These are phyloP conservation scores for Cryptomyrus ogoouensis DNA, from an alignment of 2,113 vertebrate genomes.

Conservation along the genomic window DNA sequence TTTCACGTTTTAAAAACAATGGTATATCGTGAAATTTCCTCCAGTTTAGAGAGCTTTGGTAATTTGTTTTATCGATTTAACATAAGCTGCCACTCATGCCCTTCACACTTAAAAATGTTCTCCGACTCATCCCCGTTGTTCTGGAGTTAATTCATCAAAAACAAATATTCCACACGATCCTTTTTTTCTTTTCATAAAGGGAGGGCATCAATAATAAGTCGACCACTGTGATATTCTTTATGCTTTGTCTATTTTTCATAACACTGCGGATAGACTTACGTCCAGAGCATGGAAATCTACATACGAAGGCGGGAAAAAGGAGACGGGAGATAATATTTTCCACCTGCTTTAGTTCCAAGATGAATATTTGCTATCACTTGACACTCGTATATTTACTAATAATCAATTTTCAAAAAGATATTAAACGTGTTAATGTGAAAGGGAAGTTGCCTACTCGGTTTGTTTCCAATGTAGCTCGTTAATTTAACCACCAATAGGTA, in stretches of 20 bases:
- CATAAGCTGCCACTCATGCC: neutral
- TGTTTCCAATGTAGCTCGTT: neutral
- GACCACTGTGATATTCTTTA: slow-evolving; percentile 95
- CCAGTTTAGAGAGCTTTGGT: neutral
- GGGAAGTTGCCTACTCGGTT: neutral
- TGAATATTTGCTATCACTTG: slow-evolving; percentile 33
- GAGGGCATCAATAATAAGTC: slow-evolving; percentile 72
- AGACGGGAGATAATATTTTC: slow-evolving; percentile 42
- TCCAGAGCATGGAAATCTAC: slow-evolving; percentile 76
- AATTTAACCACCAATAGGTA: neutral
- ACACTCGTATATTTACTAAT: neutral
- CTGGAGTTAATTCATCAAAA: slow-evolving; percentile 86
- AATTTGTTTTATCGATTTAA: neutral
- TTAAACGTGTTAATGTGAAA: neutral
- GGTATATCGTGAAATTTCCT: neutral
- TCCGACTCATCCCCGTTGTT: slow-evolving; percentile 56
- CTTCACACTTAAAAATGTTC: slow-evolving; percentile 41
- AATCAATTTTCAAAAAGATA: slow-evolving; percentile 13
- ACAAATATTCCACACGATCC: slow-evolving; percentile 76
- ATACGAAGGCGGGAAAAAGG: slow-evolving; percentile 67
- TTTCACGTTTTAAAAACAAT: neutral
- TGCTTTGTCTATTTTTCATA: slow-evolving; percentile 90
- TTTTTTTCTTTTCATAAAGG: slow-evolving; percentile 51
- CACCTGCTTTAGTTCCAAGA: slow-evolving; percentile 36
- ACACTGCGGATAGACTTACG: slow-evolving; percentile 81